phyloP scores from a whole-genome alignment of 2,113 vertebrate genomes.

The Candoia aspera region DNA sequence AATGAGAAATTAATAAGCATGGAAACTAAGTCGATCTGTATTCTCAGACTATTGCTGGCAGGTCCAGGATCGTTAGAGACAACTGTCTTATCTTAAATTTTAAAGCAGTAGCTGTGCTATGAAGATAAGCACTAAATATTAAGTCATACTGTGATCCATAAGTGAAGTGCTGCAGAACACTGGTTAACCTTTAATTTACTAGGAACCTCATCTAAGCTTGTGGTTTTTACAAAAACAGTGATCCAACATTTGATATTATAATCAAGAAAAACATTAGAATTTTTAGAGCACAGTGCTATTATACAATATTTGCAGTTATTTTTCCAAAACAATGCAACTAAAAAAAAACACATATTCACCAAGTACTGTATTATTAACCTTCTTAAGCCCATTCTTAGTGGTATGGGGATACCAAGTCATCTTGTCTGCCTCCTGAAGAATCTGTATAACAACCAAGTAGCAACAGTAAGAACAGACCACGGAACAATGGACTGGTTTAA shows the following conservation, averaged over 20 bases:
- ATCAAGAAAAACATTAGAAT: neutral
- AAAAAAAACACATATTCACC: neutral
- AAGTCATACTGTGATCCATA: constrained; percentile 24
- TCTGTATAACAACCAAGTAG: too few relatives aligned
- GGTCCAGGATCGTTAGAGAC: neutral
- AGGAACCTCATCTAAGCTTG: constrained; percentile 14
- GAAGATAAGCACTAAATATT: constrained; percentile 11
- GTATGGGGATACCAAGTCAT: too few relatives aligned
- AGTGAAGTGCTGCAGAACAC: neutral
- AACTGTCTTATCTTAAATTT: neutral
- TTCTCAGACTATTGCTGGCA: neutral
- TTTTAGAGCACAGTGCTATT: neutral
- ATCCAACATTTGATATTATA: neutral
- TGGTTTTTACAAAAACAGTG: neutral
- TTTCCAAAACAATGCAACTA: neutral
- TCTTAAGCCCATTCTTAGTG: too few relatives aligned
- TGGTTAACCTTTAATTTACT: constrained; percentile 23
- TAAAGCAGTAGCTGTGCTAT: constrained; percentile 9
- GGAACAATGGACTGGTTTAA: too few relatives aligned
- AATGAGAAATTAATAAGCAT: constrained; percentile 6
- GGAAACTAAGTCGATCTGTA: neutral
- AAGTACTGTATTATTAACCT: neutral
- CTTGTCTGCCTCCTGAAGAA: too few relatives aligned
- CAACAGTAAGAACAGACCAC: too few relatives aligned
- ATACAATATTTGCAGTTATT: neutral